Conservation (phyloP, 2,888 invertebrate species). For the Unio delphinus region DNA sequence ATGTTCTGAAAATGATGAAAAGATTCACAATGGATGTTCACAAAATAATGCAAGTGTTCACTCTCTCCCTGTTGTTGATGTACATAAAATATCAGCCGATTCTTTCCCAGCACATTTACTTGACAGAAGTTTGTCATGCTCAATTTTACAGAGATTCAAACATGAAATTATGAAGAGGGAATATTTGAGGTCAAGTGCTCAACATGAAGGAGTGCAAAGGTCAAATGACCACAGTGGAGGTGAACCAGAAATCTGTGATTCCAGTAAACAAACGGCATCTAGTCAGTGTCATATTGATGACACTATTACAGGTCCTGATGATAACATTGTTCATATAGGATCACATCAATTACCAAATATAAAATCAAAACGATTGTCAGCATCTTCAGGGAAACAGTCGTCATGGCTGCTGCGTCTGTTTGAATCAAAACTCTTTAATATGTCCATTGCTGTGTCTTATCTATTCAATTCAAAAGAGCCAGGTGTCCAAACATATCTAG, state of each 20-base stretch:
- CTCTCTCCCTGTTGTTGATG: too few species aligned
- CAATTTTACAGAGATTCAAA: constrained; percentile 45
- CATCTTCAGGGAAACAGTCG: constrained; percentile 44
- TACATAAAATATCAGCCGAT: too few species aligned
- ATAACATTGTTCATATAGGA: constrained; percentile 7
- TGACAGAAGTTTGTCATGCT: constrained; percentile 48
- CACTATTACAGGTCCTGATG: constrained; percentile 3
- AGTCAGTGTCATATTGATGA: constrained; percentile 4
- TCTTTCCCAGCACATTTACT: constrained; percentile 14
- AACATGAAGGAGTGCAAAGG: background rate
- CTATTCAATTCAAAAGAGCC: constrained; percentile 98
- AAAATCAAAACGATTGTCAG: constrained; percentile 24
- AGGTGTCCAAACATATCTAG: constrained; percentile 97
- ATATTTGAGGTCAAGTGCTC: background rate
- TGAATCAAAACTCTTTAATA: constrained; percentile 97
- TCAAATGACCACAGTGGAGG: constrained; percentile 5
- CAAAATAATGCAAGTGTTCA: too few species aligned
- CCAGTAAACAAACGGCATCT: constrained; percentile 1
- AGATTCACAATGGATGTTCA: too few species aligned
- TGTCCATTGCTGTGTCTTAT: constrained; percentile 98
- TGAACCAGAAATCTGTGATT: constrained; percentile 4
- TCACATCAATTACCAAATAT: constrained; percentile 38
- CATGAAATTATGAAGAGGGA: constrained; percentile 5
- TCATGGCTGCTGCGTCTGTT: constrained; percentile 87
- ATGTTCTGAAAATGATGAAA: too few species aligned